These are phyloP conservation scores for Metalampra italica DNA, from an alignment of 2,888 invertebrate genomes.

Conservation along the genomic window DNA sequence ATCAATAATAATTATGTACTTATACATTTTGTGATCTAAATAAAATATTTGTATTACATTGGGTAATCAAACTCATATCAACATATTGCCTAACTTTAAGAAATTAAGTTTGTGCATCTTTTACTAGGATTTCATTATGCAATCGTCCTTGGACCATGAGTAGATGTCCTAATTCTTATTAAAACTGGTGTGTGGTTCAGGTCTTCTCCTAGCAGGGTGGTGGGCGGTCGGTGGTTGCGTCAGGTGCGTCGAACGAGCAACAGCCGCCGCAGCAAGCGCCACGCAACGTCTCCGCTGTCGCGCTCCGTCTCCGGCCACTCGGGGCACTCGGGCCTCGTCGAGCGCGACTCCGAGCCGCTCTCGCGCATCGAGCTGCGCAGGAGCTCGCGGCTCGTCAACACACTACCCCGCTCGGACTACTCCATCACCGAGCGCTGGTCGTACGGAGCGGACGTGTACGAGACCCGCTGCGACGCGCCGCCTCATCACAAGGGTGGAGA, in stretches of 20 bases:
- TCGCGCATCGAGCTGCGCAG: constrained; percentile 57
- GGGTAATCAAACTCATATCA: no score
- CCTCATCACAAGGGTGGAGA: constrained; percentile 57
- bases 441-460: constrained; percentile 75
- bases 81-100: no score
- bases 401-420: constrained; percentile 70
- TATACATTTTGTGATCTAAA: no score
- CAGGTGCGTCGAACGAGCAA: constrained; percentile 67
- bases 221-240: constrained; percentile 77
- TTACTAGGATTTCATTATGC: no score
- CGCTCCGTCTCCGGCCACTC: constrained; percentile 40
- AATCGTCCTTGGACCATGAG: no score
- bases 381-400: constrained; percentile 72
- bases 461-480: constrained; percentile 64
- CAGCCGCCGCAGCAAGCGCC: constrained; percentile 59
- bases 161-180: no score
- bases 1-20: no score
- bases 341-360: constrained; percentile 56
- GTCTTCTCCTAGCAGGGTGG: constrained; percentile 79
- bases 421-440: constrained; percentile 79
- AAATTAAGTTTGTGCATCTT: no score
- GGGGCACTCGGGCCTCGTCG: constrained; percentile 29
- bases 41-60: no score
- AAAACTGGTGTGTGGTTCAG: constrained; percentile 32
- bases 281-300: constrained; percentile 62